Evolutionary conservation across 1,140 invertebrate genomes (phyloP), one percentile per base, ranked within the genome.

Genomic region (Plodia interpunctella): DNA sequence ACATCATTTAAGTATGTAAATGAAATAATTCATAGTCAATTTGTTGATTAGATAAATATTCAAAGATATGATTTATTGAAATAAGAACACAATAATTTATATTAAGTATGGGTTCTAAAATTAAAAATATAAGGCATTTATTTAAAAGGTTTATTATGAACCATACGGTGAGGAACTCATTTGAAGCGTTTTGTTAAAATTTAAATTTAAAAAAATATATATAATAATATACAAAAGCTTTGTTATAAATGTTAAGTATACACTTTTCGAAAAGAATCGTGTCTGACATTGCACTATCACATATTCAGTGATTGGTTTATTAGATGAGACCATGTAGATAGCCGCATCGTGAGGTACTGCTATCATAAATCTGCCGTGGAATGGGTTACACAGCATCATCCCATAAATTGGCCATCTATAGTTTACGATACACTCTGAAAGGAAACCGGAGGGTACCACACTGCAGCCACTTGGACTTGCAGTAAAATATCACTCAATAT

Each of bases 351-450:
- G 75, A 78, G 75, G 68, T 65, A 72, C 72, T 65, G 71, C 65
- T 74, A 74, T 80, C 76, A 75, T 87, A 87, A 87, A 87, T 87
- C 78, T 82, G 72, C 76, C 70, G 70, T 75, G 75, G 75, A 82
- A 87, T 78, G 72, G 82, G 82, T 80, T 80, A 80, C 76, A 76
- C 76, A 76, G 75, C 73, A 75, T 78, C 74, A 79, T 65, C 68
- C 80, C 78, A 85, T 87, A 87, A 87, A 87, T 87, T 85, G 80
- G 73, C 84, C 76, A 83, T 87, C 79, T 78, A 84, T 80, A 75
- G 70, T 83, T 84, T 87, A 85, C 80, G 76, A 83, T 83, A 74
- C 76, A 68, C 73, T 76, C 74, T 67, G 75, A 80, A 80, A 80
- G 76, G 82, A 80, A 78, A 72, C 73, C 61, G 63, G 51, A 65